Evolutionary conservation across 2,113 vertebrate genomes (phyloP), one percentile per base, ranked within the genome.

Genomic region (Scophthalmus maximus): DNA sequence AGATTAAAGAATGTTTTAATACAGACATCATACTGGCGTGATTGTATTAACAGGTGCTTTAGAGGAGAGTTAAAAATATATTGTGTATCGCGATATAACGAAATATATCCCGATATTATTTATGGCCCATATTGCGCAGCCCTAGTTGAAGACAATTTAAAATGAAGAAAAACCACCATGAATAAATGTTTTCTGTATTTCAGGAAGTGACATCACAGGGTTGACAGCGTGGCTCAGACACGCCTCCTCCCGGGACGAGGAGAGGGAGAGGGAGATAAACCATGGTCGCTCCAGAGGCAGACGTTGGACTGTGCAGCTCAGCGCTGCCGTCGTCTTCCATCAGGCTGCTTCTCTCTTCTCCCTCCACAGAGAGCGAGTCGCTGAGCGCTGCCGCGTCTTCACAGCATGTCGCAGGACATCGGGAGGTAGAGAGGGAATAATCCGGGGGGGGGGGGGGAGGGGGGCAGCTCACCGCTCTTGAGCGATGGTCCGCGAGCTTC

Each of bases 171-270:
- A n/a, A n/a, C n/a, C n/a, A n/a, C n/a, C n/a, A n/a, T n/a, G n/a
- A n/a, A n/a, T n/a, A n/a, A n/a, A n/a, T n/a, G n/a, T n/a, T n/a
- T n/a, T 86, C 55, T 32, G 47, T 79, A 87, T 47, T 59, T 30
- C 73, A 89, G 90, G 91, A 93, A 94, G 88, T 93, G 90, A 94
- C 91, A 92, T 94, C 93, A 93, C 32, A 50, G 42, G 92, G 91
- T 88, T 86, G 91, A 90, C 83, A 90, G 77, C 76, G 68, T 82
- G 87, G 60, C 64, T 81, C 59, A 70, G 90, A 57, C 88, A 91
- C 87, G 80, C 90, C 87, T 84, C 86, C 85, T n/a, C 55, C 86
- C 69, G 73, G 87, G 88, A 88, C 23, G 66, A 68, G 79, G 67
- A 66, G 79, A 76, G 77, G 47, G 70, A 12, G 62, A 76, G 76